Evolutionary conservation across 2,797 vertebrate genomes (phyloP).

Genomic region (Echeneis naucrates): DNA sequence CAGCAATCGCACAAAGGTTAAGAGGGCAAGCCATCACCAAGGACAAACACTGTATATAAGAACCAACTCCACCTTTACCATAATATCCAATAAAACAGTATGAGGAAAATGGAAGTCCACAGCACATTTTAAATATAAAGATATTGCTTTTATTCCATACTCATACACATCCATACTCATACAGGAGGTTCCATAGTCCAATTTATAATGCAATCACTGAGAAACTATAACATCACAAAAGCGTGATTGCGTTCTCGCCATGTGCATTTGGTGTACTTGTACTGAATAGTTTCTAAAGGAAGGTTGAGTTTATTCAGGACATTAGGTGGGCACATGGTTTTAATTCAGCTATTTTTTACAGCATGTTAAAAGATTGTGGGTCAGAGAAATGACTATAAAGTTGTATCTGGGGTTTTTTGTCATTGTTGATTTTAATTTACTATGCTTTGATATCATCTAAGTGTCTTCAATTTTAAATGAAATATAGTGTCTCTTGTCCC

Average conservation of each 20-base stretch:
- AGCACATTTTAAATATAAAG: background rate
- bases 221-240: background rate
- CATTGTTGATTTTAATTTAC: background rate
- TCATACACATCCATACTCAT: background rate
- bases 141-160: background rate
- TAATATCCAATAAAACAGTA: background rate
- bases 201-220: background rate
- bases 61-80: background rate
- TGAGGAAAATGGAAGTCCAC: background rate
- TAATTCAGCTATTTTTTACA: background rate
- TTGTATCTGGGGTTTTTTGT: background rate
- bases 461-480: too few relatives aligned
- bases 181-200: too few relatives aligned
- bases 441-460: background rate
- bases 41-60: conserved; percentile 19
- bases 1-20: background rate
- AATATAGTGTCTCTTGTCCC: background rate
- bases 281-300: background rate
- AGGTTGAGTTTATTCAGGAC: background rate
- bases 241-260: background rate
- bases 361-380: background rate
- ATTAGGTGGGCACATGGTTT: background rate
- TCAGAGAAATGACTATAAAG: background rate
- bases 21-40: conserved; percentile 34
- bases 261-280: background rate